Evolutionary conservation across 2,888 invertebrate species (phyloP).

Genomic region (Ceramica pisi): DNA sequence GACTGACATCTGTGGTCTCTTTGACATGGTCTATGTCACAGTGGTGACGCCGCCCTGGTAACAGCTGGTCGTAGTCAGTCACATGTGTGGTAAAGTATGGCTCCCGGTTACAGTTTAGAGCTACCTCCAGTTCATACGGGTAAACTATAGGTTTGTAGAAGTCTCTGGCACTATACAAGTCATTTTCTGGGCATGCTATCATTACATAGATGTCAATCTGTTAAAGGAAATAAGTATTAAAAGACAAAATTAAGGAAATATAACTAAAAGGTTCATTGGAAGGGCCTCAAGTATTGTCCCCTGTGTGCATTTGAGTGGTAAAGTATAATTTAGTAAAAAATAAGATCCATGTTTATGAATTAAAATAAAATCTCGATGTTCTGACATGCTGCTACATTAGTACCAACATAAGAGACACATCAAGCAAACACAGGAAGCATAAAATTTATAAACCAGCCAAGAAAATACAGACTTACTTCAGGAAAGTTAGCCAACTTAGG

Average conservation of each 20-base stretch:
- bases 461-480: constrained; percentile 89
- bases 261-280: no score
- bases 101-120: constrained; percentile 92
- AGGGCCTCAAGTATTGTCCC: no score
- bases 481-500: constrained; percentile 98
- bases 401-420: no score
- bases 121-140: constrained; percentile 97
- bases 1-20: constrained; percentile 92
- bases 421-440: no score
- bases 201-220: constrained; percentile 97
- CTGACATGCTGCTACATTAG: no score
- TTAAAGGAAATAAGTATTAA: constrained; percentile 51
- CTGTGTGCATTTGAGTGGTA: no score
- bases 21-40: constrained; percentile 83
- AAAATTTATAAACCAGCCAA: background rate
- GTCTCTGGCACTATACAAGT: constrained; percentile 95
- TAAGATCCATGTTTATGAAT: no score
- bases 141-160: constrained; percentile 97
- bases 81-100: constrained; percentile 92
- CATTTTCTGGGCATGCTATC: constrained; percentile 97
- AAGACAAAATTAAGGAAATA: background rate
- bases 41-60: constrained; percentile 92
- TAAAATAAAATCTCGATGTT: no score
- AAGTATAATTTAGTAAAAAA: no score
- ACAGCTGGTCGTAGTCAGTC: constrained; percentile 94